Base-by-base conservation (phyloP, 1,140 invertebrate genomes). In the Nephila pilipes region DNA sequence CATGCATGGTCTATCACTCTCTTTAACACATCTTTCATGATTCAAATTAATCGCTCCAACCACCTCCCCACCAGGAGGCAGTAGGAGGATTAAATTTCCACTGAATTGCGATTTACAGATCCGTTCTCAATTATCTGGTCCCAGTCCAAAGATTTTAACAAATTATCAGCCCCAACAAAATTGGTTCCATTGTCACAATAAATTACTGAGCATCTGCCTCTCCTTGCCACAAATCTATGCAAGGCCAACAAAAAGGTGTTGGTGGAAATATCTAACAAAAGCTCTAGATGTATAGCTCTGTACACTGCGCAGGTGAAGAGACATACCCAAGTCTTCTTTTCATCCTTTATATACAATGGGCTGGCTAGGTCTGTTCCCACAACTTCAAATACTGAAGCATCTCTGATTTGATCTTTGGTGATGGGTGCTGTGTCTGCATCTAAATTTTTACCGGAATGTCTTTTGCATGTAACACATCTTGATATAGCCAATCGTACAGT, bases 301-400 rank as follows among this genome's bases (percentile, higher is more conserved):
- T 95, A 95, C 3, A 94, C 69, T 25, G 96, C 95, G 87, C 96
- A 96, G 10, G 96, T 94, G 89, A 96, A 96, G 6, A 96, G 3
- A 25, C 94, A 95, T 18, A 96, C 63, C 92, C 96, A 96, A 3
- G 94, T 94, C 89, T 94, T 93, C 32, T 90, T 88, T 8, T 94
- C 90, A 94, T 95, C 95, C 2, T 22, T 60, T 20, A 60, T 0
- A 60, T 20, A 5, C 3, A 60, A 22, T 20, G 58, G 16, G 16
- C 2, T 2, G 18, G 58, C 18, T 20, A 60, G 2, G 18, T 60
- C 58, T 22, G 18, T 2, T 18, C 58, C 18, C 18, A 60, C 16
- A 22, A 20, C 18, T 60, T 60, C 58, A 16, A 60, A 60, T 5
- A 60, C 22, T 29, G 92, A 79, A 12, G 94, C 36, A 18, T 94